phyloP scores from a whole-genome alignment of 2,797 vertebrate genomes.

The Galagoides demidoff region DNA sequence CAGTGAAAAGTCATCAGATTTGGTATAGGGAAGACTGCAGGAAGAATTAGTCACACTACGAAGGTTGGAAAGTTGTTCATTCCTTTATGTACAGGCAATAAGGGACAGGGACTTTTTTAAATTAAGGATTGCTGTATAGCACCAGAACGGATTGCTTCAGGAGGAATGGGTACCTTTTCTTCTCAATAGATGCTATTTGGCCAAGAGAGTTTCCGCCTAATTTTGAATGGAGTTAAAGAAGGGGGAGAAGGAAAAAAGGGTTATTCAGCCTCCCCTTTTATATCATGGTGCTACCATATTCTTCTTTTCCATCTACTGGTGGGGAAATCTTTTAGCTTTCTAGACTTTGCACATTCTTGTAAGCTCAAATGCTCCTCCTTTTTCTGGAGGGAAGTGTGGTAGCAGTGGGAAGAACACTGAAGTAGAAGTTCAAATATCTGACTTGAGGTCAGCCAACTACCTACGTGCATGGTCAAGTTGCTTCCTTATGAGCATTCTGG shows the following conservation, averaged over 20 bases:
- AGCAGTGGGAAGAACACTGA: neutral
- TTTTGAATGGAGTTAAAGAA: neutral
- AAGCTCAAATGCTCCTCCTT: slow-evolving; percentile 9
- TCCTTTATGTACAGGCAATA: neutral
- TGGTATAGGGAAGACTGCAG: neutral
- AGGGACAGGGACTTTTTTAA: neutral
- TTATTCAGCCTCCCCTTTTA: neutral
- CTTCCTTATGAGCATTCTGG: neutral
- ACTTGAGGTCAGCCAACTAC: neutral
- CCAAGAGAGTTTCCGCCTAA: neutral
- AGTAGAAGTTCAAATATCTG: neutral
- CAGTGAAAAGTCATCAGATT: slow-evolving; percentile 16
- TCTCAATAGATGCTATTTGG: neutral
- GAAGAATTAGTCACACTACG: neutral
- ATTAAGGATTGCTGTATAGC: neutral
- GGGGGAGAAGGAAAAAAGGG: neutral
- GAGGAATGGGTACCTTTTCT: neutral
- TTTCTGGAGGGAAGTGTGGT: neutral
- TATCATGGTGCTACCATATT: neutral
- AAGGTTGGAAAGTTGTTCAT: neutral
- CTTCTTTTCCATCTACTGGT: neutral
- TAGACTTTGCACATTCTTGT: slow-evolving; percentile 1
- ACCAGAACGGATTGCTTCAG: neutral
- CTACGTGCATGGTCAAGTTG: neutral
- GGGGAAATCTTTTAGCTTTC: neutral